These are phyloP conservation scores for Pterostichus madidus DNA, from an alignment of 2,888 invertebrate genomes.

Conservation along the genomic window DNA sequence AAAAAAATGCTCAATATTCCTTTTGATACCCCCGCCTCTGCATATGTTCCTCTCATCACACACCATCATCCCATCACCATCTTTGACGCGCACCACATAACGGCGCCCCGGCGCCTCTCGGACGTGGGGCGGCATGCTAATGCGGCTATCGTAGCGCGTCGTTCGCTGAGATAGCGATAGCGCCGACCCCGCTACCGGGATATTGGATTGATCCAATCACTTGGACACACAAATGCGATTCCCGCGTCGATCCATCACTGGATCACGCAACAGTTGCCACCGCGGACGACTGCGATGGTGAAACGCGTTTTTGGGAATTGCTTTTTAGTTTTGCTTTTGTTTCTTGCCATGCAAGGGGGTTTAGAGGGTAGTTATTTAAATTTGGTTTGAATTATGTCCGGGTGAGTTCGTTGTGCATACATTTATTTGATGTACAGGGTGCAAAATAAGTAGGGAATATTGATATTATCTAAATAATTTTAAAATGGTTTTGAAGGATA, in stretches of 20 bases:
- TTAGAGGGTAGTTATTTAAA: conserved; percentile 1
- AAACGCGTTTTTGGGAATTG: too few relatives aligned
- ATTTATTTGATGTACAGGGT: neutral
- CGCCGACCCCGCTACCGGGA: neutral
- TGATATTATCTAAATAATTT: too few relatives aligned
- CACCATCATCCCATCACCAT: neutral
- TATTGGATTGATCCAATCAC: conserved; percentile 60
- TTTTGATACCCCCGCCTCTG: too few relatives aligned
- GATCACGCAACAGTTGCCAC: conserved; percentile 8
- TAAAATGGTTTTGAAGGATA: too few relatives aligned
- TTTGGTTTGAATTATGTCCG: neutral
- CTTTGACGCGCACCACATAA: neutral
- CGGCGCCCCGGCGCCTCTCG: neutral
- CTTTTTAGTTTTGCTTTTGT: neutral
- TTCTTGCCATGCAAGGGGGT: neutral
- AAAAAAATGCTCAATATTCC: too few relatives aligned
- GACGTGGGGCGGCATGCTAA: conserved; percentile 56
- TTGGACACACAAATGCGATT: conserved; percentile 52
- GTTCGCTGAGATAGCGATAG: conserved; percentile 7
- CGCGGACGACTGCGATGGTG: too few relatives aligned
- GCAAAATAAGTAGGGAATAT: too few relatives aligned
- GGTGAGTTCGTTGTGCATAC: neutral
- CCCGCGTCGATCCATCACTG: conserved; percentile 3
- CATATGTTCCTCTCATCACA: too few relatives aligned
- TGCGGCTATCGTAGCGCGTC: conserved; percentile 41